Base-by-base conservation (phyloP, 2,888 invertebrate species). In the Epirrhoe tristata region DNA sequence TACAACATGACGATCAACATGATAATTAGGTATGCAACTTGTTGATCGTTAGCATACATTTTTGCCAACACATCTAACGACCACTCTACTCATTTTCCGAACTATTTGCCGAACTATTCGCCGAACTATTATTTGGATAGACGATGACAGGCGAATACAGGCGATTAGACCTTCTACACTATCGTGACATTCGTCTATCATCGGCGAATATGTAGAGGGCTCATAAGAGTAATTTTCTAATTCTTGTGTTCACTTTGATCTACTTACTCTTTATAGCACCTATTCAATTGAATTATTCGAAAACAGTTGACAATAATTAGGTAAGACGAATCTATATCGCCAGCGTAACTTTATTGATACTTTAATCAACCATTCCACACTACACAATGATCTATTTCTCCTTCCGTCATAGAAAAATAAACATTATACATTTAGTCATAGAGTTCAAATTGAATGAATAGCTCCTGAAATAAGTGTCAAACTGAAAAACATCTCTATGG, bases 321-420 rank as follows among this genome's bases (percentile, higher is more conserved):
- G 61, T 55, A 60, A 50, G 67, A 63, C 66, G 31, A 70, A 70
- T 73, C 63, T 54, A 51, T 66, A 66, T 50, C 63, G 54, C 62
- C 66, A 39, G 52, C 24, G 57, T 68, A 64, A 71, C 67, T 69
- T 69, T 72, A 74, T 72, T 74, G 67, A 72, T 70, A 69, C 62
- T 62, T 34, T 67, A 72, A 74, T 74, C 72, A 72, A 58, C 58
- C 59, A 63, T 58, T 63, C 58, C 51, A 57, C 16, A 52, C 65
- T 69, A 67, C 70, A 69, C 66, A 63, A 57, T 66, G 51, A 59
- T 63, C 58, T 69, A 32, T 60, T 7, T 59, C 1, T 59, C 1
- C 16, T 36, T 2, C 34, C 10, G n/a, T 7, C n/a, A 59, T 6
- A 12, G 32, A 4, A 66, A 66, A 66, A 51, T 31, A 5, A 3